Conservation (phyloP, 2,113 vertebrate species). For the Petaurus breviceps region DNA sequence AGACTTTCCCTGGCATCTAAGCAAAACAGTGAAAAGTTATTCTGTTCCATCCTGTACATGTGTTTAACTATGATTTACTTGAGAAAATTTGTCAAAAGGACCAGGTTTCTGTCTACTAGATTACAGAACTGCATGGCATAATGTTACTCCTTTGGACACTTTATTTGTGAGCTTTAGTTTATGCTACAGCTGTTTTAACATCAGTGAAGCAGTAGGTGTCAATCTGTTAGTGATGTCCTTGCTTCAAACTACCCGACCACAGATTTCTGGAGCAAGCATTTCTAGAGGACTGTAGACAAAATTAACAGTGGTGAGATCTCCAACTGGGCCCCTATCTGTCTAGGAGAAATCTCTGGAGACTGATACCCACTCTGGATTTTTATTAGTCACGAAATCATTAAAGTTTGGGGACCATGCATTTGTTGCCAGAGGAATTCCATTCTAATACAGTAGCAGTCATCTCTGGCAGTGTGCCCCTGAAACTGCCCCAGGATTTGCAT, state of each 20-base stretch:
- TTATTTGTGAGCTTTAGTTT: background rate
- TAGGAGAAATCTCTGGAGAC: constrained; percentile 18
- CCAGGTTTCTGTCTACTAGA: background rate
- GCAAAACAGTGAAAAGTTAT: background rate
- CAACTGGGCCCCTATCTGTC: background rate
- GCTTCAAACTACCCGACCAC: background rate
- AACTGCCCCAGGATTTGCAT: background rate
- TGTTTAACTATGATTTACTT: background rate
- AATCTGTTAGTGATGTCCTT: background rate
- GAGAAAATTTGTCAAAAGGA: background rate
- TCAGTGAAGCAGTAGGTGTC: background rate
- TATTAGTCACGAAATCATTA: background rate
- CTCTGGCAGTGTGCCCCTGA: background rate
- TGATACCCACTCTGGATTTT: background rate
- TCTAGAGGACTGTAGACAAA: background rate
- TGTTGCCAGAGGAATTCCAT: constrained; percentile 2
- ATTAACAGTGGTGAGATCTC: background rate
- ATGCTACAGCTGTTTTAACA: background rate
- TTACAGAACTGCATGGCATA: background rate
- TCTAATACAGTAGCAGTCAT: background rate
- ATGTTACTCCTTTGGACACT: background rate
- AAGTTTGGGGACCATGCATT: background rate
- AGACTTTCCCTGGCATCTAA: background rate
- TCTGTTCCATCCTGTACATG: background rate
- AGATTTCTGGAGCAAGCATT: background rate